Conservation (phyloP, 2,888 invertebrate species). For the Escarpia spicata region DNA sequence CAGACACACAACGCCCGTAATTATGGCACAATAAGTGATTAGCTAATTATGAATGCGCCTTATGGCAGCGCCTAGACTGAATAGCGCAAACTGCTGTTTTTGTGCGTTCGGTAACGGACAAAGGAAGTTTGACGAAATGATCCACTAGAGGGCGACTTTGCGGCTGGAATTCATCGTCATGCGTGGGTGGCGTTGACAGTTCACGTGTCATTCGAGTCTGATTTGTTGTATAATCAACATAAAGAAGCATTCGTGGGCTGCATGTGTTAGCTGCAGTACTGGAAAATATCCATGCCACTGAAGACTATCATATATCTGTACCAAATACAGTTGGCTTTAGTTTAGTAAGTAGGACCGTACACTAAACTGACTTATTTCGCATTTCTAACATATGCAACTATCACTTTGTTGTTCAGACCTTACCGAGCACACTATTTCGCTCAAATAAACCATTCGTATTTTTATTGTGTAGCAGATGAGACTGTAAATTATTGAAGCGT, state of each 20-base stretch:
- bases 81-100: neutral
- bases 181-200: neutral
- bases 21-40: constrained; percentile 6
- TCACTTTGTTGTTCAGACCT: no score
- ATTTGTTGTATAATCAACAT: neutral
- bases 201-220: neutral
- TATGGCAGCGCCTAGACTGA: neutral
- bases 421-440: no score
- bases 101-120: neutral
- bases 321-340: neutral
- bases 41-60: neutral
- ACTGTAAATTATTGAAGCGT: no score
- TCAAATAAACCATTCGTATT: no score
- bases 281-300: neutral
- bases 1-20: neutral
- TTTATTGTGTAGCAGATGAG: no score
- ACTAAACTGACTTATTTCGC: neutral
- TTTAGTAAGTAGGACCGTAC: neutral
- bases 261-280: neutral
- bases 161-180: neutral
- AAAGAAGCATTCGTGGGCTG: neutral
- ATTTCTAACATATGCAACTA: neutral
- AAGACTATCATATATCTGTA: neutral
- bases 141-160: neutral
- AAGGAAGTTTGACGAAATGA: neutral